A percentile compares a stretch with the other conserved stretches of the same genome.
phyloP scores from a whole-genome alignment of 2,113 vertebrate species.

The Zingel zingel region DNA sequence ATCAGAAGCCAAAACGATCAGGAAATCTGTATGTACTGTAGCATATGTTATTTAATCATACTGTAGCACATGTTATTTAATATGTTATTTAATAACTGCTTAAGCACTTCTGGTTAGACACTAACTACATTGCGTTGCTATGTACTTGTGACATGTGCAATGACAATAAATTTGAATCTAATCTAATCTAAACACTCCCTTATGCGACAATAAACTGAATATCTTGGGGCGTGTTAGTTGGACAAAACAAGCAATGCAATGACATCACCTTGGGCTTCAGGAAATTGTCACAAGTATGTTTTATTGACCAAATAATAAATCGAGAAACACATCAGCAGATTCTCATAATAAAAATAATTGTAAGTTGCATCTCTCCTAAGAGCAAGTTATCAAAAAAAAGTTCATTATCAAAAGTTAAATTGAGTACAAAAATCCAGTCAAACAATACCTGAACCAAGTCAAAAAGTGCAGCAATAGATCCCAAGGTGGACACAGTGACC shows the following conservation, averaged over 20 bases:
- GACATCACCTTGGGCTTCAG: neutral
- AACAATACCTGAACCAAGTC: neutral
- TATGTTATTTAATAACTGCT: too few relatives aligned
- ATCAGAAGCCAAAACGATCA: neutral
- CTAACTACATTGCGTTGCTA: too few relatives aligned
- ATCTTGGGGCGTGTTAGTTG: neutral
- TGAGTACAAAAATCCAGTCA: neutral
- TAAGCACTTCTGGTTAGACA: too few relatives aligned
- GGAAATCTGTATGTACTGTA: too few relatives aligned
- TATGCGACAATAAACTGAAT: neutral
- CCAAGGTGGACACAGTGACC: neutral
- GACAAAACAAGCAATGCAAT: neutral
- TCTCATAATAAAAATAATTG: neutral
- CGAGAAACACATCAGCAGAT: neutral
- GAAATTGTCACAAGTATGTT: neutral
- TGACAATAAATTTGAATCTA: too few relatives aligned
- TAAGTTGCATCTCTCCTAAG: neutral
- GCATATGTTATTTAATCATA: too few relatives aligned
- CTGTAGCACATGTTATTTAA: too few relatives aligned
- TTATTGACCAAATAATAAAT: neutral
- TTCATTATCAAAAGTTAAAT: neutral
- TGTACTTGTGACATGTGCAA: too few relatives aligned
- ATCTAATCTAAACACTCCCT: neutral
- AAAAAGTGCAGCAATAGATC: neutral
- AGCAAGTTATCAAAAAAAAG: neutral